Base-by-base conservation (phyloP, 1,140 invertebrate species). In the Drosophila paulistorum region DNA sequence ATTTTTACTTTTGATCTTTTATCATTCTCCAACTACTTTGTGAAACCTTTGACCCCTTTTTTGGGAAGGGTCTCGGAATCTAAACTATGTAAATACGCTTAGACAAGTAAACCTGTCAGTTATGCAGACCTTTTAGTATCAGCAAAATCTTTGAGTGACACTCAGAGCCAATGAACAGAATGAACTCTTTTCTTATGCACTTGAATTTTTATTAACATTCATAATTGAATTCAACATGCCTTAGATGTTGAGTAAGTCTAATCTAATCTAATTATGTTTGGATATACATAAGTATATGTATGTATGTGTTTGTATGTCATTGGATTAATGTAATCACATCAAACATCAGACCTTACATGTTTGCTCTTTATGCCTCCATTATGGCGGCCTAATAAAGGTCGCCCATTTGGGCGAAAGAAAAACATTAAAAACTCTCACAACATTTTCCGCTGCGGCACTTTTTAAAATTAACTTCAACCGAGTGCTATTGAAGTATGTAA, bases 401-500 rank as follows among this genome's bases (percentile, higher is more conserved):
- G 54, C 61, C 45, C 65, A 45, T 69, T 77, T 76, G 26, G 23
- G 57, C 39, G 61, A 58, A 14, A 54, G 42, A 23, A 41, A 41
- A 51, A 54, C 69, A 55, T 68, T 68, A 68, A 67, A 61, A 69
- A 58, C 54, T 23, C 57, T 66, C 57, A 39, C 20, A 51, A 42
- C 66, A 68, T 68, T 71, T 55, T 61, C 41, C 48, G 60, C 58
- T 66, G 74, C 23, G 71, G 71, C 80, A 83, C 80, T 71, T 77
- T 83, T 79, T 59, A 71, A 87, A 87, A 86, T 89, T 87, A 81
- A 89, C 74, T 78, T 37, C 33, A 71, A 66, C 51, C 26, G 71
- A 65, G 23, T 77, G 68, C 17, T 23, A 51, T 51, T 17, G 45
- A 51, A 51, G 17, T 51, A 23, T 51, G 37, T 35, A 10, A 9